phyloP scores from a whole-genome alignment of 2,888 invertebrate species.

The Plagodis dolabraria region DNA sequence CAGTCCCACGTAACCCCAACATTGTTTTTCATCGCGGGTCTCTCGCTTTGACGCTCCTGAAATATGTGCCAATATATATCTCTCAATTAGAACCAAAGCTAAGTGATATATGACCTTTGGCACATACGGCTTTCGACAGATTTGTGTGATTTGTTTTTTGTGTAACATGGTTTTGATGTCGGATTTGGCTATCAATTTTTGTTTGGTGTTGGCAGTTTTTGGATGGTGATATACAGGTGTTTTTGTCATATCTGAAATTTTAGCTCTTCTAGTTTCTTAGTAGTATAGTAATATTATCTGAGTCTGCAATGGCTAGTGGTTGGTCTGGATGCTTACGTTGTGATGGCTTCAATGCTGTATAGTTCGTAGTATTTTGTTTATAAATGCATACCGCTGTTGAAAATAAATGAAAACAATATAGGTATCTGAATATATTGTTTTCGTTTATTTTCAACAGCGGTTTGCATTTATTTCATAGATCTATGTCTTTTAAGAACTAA shows the following conservation, averaged over 20 bases:
- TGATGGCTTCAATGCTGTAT: no score
- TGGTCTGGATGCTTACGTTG: no score
- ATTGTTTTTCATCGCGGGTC: conserved; percentile 23
- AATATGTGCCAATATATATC: conserved; percentile 73
- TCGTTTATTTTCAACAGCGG: no score
- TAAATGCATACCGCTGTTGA: no score
- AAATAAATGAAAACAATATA: no score
- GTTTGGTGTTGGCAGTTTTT: conserved; percentile 17
- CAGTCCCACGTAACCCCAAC: conserved; percentile 25
- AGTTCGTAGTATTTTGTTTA: no score
- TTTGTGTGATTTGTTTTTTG: conserved; percentile 42
- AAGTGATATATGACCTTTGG: conserved; percentile 56
- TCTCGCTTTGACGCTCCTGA: conserved; percentile 47
- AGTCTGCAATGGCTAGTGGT: no score
- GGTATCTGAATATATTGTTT: no score
- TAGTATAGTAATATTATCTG: no score
- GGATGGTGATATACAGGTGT: background rate
- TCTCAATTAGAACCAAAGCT: conserved; percentile 65
- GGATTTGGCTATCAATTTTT: conserved; percentile 19
- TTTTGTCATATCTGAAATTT: background rate
- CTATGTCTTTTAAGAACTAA: no score
- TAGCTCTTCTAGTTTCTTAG: background rate
- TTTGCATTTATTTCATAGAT: no score
- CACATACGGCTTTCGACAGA: conserved; percentile 47
- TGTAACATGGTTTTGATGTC: conserved; percentile 22